phyloP scores from a whole-genome alignment of 1,140 invertebrate genomes.

The Polypedilum vanderplanki region DNA sequence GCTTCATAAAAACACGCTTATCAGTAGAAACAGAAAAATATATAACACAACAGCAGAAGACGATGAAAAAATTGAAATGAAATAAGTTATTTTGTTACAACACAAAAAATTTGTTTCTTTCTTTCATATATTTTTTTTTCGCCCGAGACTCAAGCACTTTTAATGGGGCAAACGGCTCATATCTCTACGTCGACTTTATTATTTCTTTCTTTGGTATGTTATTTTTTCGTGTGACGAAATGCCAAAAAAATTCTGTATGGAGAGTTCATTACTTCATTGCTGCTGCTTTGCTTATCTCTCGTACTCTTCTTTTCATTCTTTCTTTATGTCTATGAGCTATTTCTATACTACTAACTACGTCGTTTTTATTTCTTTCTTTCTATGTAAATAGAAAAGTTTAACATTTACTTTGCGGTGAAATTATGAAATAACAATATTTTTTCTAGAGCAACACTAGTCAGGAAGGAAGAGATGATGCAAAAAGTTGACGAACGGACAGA shows the following conservation, averaged over 20 bases:
- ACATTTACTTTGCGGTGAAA: too few relatives aligned
- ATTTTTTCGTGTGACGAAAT: neutral
- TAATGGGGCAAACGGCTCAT: conserved; percentile 4
- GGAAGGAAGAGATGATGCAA: too few relatives aligned
- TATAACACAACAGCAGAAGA: neutral
- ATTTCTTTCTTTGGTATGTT: conserved; percentile 13
- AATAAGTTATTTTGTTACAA: conserved; percentile 5
- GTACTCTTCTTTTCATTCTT: neutral
- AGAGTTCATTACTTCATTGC: neutral
- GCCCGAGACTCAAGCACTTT: neutral
- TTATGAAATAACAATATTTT: too few relatives aligned
- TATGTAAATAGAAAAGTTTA: too few relatives aligned
- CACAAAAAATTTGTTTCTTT: conserved; percentile 2
- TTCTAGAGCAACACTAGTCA: too few relatives aligned
- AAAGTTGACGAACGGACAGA: too few relatives aligned
- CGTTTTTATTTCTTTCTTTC: conserved; percentile 1
- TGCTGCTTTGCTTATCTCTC: conserved; percentile 2
- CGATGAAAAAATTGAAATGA: neutral
- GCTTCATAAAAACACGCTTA: conserved; percentile 15
- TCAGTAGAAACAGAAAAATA: neutral
- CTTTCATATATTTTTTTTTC: too few relatives aligned
- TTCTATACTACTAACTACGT: neutral
- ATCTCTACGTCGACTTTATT: neutral
- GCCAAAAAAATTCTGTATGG: neutral
- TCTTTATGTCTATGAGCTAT: neutral